Conservation (phyloP, 53 echinoderm and acorn worm genomes). For the Patiria pectinifera region DNA sequence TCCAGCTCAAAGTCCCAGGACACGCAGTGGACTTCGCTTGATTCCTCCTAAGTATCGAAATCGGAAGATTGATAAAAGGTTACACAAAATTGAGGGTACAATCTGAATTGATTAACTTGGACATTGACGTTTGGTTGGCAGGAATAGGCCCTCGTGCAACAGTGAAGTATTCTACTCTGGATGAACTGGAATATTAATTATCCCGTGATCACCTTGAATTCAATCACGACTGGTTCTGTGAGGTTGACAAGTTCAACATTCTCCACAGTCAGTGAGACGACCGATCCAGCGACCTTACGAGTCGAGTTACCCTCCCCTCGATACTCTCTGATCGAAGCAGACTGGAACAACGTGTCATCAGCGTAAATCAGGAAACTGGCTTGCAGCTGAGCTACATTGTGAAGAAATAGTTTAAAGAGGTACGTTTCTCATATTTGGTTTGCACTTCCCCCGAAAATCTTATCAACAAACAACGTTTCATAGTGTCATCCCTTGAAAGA, state of each 20-base stretch:
- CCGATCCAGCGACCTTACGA: slow-evolving; percentile 51
- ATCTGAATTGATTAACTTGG: not conserved
- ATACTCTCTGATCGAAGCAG: not conserved
- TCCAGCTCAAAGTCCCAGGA: slow-evolving; percentile 71
- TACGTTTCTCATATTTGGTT: too few relatives aligned
- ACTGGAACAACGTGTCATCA: slow-evolving; percentile 46
- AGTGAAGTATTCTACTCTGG: not conserved
- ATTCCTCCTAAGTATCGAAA: not conserved
- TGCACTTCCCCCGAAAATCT: not conserved
- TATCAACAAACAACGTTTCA: not conserved
- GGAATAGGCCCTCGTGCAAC: too few relatives aligned
- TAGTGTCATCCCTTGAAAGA: too few relatives aligned
- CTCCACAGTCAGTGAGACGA: slow-evolving; percentile 62
- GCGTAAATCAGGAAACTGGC: slow-evolving; percentile 34
- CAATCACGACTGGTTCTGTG: slow-evolving; percentile 63
- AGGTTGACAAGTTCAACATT: slow-evolving; percentile 59
- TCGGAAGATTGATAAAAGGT: not conserved
- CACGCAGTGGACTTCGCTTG: slow-evolving; percentile 52
- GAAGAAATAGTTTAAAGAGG: not conserved
- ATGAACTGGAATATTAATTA: not conserved
- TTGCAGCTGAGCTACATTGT: not conserved
- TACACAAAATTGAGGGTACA: not conserved
- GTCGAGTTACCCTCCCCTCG: not conserved
- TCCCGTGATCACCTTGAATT: slow-evolving; percentile 41
- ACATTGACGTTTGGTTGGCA: not conserved